Evolutionary conservation across 2,888 invertebrate genomes (phyloP).

Genomic region (Quadroppia sp.): DNA sequence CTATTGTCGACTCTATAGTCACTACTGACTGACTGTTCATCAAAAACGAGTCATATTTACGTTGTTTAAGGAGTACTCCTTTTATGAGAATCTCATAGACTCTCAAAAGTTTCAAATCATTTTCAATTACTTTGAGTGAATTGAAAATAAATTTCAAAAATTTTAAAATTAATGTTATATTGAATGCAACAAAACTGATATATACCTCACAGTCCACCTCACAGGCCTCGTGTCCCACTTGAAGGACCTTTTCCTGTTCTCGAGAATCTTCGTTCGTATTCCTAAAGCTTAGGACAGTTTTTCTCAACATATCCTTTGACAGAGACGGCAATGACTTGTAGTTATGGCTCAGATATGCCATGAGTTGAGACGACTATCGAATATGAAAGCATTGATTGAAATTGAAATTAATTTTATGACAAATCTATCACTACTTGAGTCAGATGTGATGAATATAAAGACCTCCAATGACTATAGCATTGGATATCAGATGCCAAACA

Average conservation of each 20-base stretch:
- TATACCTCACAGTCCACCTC: background rate
- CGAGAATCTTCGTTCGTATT: slow-evolving; percentile 53
- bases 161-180: background rate
- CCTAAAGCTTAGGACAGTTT: slow-evolving; percentile 57
- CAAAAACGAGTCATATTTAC: too few relatives aligned
- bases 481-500: slow-evolving; percentile 63
- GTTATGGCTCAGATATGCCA: slow-evolving; percentile 56
- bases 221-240: slow-evolving; percentile 46
- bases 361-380: slow-evolving; percentile 56
- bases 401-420: slow-evolving; percentile 43
- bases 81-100: too few relatives aligned
- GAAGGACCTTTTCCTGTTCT: slow-evolving; percentile 47
- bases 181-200: too few relatives aligned
- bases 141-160: too few relatives aligned
- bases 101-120: too few relatives aligned
- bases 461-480: slow-evolving; percentile 65
- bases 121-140: too few relatives aligned
- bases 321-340: slow-evolving; percentile 50
- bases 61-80: too few relatives aligned
- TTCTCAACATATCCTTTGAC: slow-evolving; percentile 55
- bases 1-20: too few relatives aligned
- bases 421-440: slow-evolving; percentile 58
- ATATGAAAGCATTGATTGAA: slow-evolving; percentile 8
- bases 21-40: too few relatives aligned
- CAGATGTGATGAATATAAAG: slow-evolving; percentile 64